These are phyloP conservation scores for Liparis tanakae DNA, from an alignment of 2,797 vertebrate genomes.

Conservation along the genomic window DNA sequence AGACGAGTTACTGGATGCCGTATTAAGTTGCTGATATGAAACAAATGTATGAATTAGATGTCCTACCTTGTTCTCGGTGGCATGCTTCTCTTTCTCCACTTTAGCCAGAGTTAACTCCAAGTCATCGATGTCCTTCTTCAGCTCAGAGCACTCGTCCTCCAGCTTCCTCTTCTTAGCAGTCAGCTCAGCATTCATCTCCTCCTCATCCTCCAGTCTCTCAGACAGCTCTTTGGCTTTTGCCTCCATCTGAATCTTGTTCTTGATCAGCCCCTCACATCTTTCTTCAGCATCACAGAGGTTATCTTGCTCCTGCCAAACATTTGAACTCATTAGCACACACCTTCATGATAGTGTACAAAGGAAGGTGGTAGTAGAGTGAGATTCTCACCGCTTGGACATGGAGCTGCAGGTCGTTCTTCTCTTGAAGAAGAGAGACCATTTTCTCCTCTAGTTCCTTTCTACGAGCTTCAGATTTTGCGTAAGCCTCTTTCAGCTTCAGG, in stretches of 20 bases:
- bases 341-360: not conserved
- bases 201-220: constrained; percentile 88
- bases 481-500: constrained; percentile 81
- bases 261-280: constrained; percentile 90
- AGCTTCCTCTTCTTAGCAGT: constrained; percentile 88
- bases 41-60: constrained; percentile 39
- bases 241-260: constrained; percentile 89
- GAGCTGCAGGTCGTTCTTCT: constrained; percentile 84
- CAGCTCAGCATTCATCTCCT: constrained; percentile 87
- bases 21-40: not conserved
- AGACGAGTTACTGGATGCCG: not conserved
- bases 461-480: constrained; percentile 80
- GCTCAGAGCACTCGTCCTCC: constrained; percentile 89
- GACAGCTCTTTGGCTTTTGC: constrained; percentile 87
- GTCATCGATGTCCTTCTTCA: constrained; percentile 91
- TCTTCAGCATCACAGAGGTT: constrained; percentile 89
- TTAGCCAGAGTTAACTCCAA: constrained; percentile 90
- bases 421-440: constrained; percentile 83
- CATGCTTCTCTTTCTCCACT: constrained; percentile 94
- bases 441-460: constrained; percentile 84
- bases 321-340: constrained; percentile 29
- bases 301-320: constrained; percentile 85
- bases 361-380: not conserved
- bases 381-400: constrained; percentile 79
- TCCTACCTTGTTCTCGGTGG: constrained; percentile 91